Evolutionary conservation across 2,888 invertebrate species (phyloP).

Genomic region (Meta bourneti): DNA sequence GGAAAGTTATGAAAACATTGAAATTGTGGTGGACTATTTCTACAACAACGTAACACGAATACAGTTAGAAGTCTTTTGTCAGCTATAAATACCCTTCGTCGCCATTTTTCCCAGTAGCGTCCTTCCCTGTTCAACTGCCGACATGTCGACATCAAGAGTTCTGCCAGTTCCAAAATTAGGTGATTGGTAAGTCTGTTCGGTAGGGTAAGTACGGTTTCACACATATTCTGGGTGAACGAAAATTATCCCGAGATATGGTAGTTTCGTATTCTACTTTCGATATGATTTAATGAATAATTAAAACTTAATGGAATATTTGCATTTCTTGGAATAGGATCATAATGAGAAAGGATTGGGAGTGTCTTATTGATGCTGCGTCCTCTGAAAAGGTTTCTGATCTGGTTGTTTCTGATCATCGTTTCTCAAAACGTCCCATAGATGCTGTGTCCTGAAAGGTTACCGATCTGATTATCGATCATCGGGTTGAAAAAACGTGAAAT

Average conservation of each 20-base stretch:
- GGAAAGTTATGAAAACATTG: neutral
- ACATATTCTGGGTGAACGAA: neutral
- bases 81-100: constrained; percentile 2
- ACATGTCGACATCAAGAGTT: neutral
- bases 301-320: constrained; percentile 4
- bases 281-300: neutral
- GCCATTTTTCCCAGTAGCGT: neutral
- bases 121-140: neutral
- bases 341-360: neutral
- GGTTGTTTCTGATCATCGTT: neutral
- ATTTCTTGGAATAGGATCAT: constrained; percentile 24
- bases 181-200: constrained; percentile 7
- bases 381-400: neutral
- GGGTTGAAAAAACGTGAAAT: too few relatives aligned
- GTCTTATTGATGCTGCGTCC: neutral
- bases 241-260: neutral
- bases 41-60: constrained; percentile 6
- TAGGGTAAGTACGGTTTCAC: constrained; percentile 5
- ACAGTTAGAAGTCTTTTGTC: constrained; percentile 47
- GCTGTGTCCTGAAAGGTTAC: neutral
- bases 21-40: constrained; percentile 18
- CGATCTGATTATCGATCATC: neutral
- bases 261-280: too few relatives aligned
- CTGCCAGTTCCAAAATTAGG: neutral
- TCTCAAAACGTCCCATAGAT: neutral